These are phyloP conservation scores for Astyanax mexicanus DNA, from an alignment of 2,797 vertebrate species.

Conservation along the genomic window DNA sequence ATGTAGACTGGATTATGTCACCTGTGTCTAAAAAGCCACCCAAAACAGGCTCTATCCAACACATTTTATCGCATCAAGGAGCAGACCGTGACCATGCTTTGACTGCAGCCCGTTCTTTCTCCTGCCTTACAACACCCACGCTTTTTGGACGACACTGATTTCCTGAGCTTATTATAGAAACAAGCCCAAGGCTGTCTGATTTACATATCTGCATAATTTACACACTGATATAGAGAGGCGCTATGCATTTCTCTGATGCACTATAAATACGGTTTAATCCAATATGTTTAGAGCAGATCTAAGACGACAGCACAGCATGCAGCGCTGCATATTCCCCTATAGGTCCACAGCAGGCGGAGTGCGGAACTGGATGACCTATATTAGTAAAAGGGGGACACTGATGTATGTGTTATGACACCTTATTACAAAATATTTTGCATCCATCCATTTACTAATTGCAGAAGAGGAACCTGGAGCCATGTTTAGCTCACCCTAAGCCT, in stretches of 20 bases:
- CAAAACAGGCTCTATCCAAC: background rate
- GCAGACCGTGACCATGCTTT: constrained; percentile 32
- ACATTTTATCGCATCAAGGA: constrained; percentile 29
- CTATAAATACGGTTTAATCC: background rate
- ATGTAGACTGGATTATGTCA: background rate
- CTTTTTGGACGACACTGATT: constrained; percentile 32
- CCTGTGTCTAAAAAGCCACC: constrained; percentile 7
- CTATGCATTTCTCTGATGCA: constrained; percentile 5
- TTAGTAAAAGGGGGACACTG: background rate
- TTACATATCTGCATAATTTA: constrained; percentile 58
- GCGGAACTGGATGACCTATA: background rate
- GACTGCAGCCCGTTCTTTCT: constrained; percentile 30
- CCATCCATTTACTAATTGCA: constrained; percentile 15
- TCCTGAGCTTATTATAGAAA: constrained; percentile 47
- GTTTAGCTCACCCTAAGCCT: constrained; percentile 39
- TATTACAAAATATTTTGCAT: constrained; percentile 2
- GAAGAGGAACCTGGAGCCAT: constrained; percentile 24
- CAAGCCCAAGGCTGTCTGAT: constrained; percentile 48
- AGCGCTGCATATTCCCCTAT: background rate
- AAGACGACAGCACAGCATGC: background rate
- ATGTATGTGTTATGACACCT: background rate
- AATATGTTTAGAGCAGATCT: background rate
- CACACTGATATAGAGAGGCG: constrained; percentile 22
- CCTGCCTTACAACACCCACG: constrained; percentile 29
- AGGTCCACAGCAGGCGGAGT: background rate